Base-by-base conservation (phyloP, 2,888 invertebrate species). In the Drosophila bunnanda region DNA sequence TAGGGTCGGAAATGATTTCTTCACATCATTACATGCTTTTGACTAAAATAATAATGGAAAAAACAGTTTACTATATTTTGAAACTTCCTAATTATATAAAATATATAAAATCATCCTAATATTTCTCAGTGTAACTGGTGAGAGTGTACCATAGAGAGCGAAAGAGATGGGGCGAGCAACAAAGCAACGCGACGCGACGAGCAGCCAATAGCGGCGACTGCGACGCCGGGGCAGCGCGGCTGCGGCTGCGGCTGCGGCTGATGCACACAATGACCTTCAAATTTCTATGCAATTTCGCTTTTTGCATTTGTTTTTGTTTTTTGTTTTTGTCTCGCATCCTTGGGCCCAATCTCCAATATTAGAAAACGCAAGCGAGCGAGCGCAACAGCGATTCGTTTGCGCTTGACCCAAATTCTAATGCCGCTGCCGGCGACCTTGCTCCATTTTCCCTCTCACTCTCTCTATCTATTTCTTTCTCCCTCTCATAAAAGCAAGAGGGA, bases 311-410 rank as follows among this genome's bases (percentile, higher is more conserved):
- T 60, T 67, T 73, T 52, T 52, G 48, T 32, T 50, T 50, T 50
- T 60, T 75, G 70, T 61, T 62, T 73, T 70, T 59, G 71, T 72
- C 70, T 68, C 77, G 73, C 79, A 89, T 91, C 91, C 90, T 90
- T 90, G 90, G 90, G 77, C 90, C 75, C 89, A 90, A 91, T 90
- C 86, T 91, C 86, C 82, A 89, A 82, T 91, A 91, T 88, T 90
- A 90, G 87, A 89, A 90, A 85, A 76, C 79, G 75, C 59, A 62
- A 76, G 68, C 32, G 55, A 68, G 39, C 66, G 76, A 25, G 50
- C 55, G 69, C 56, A 44, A 48, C 44, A 77, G 52, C 39, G 44
- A 43, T 43, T 62, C 55, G 56, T 78, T 71, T 90, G 89, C 77
- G 81, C 90, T 90, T 91, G 90, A 90, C 90, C 91, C 77, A 90